Percentiles rank a stretch among this genome's conserved stretches.
These are phyloP conservation scores for Hiodon alosoides DNA, from an alignment of 2,113 vertebrate species.

Conservation along the genomic window DNA sequence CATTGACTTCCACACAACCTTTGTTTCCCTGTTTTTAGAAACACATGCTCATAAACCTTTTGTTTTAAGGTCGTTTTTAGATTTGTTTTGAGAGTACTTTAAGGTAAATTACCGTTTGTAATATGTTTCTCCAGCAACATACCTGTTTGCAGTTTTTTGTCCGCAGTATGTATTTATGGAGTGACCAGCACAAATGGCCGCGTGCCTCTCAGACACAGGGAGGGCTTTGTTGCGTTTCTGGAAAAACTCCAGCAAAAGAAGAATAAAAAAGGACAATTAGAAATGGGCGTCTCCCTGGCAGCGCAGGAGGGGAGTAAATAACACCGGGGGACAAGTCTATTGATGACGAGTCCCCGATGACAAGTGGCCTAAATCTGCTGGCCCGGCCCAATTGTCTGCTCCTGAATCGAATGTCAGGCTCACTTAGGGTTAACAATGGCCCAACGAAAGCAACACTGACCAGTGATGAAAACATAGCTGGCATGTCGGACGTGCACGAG, in stretches of 20 bases:
- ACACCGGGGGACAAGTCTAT: conserved; percentile 59
- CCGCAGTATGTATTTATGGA: no score
- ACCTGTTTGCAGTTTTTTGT: no score
- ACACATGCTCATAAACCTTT: conserved; percentile 27
- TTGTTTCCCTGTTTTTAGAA: background rate
- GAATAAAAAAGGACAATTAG: conserved; percentile 34
- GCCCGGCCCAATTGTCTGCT: conserved; percentile 68
- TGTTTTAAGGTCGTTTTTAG: no score
- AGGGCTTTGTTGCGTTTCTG: conserved; percentile 67
- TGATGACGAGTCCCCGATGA: conserved; percentile 59
- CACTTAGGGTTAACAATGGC: conserved; percentile 76
- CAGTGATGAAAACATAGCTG: conserved; percentile 60
- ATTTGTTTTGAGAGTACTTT: no score
- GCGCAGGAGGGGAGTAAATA: conserved; percentile 59
- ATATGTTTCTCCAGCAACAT: no score
- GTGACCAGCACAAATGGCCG: conserved; percentile 35
- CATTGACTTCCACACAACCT: background rate
- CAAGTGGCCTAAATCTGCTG: conserved; percentile 65
- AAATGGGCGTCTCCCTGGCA: conserved; percentile 56
- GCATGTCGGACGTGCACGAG: no score
- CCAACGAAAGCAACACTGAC: conserved; percentile 61
- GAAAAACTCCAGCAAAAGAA: conserved; percentile 44
- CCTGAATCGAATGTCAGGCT: conserved; percentile 74
- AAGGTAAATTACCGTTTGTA: no score
- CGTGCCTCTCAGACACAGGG: conserved; percentile 2